Base-by-base conservation (phyloP, 2,888 invertebrate genomes). In the Lasius platythorax region DNA sequence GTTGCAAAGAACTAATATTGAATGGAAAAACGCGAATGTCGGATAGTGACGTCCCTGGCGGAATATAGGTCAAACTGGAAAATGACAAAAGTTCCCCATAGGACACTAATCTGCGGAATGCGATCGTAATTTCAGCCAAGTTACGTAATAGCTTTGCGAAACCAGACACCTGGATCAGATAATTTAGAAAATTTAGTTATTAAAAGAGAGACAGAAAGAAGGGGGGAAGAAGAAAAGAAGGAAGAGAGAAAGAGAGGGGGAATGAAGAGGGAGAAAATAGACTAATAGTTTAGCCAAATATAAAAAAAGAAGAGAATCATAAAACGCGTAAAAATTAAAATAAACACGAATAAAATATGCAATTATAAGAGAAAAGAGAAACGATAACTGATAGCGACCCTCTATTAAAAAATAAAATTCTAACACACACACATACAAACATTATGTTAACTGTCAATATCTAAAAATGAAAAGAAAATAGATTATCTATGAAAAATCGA, bases 81-180 rank as follows among this genome's bases (percentile, higher is more conserved):
- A 87, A 78, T 82, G 82, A 78, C 73, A 74, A 82, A 86, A 88
- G 83, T 86, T 88, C 23, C 78, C 58, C 30, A 66, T 72, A 81
- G 67, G 50, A 61, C 78, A 64, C 81, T 87, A 88, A 79, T 87
- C 83, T 83, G 64, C 79, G 37, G 73, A 85, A 81, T 70, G 82
- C 67, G 75, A 66, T 56, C 81, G 81, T 88, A 88, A 88, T 88
- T 88, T 82, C 67, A 58, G 53, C 61, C 82, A 85, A 88, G 87
- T 85, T 85, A 68, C 79, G 50, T 84, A 86, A 84, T 82, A 82
- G 78, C 84, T 61, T 66, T 64, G 78, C 56, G 66, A 58, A 74
- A 61, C 46, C 74, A 74, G 75, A 76, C 53, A 70, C n/a, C 70
- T 76, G 53, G 15, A 56, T 53, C 53, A 72, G 79, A 81, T 75